Evolutionary conservation across 1,140 invertebrate genomes (phyloP).

Genomic region (Dinoponera quadriceps): DNA sequence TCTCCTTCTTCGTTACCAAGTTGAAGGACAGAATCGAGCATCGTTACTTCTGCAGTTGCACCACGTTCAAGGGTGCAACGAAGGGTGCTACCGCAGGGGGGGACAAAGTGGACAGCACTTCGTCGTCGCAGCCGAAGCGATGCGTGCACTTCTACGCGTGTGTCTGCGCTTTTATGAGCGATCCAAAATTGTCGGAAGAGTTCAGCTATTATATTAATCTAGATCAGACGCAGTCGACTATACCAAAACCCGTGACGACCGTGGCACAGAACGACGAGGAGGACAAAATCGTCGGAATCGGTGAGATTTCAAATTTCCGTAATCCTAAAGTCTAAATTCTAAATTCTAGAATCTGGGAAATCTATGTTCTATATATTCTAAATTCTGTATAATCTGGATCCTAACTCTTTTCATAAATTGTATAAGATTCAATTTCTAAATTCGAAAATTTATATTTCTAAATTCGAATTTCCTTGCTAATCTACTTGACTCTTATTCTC

Average conservation of each 20-base stretch:
- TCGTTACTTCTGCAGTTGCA: slow-evolving; percentile 89
- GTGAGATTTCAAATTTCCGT: slow-evolving; percentile 66
- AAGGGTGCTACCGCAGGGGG: slow-evolving; percentile 70
- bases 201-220: slow-evolving; percentile 89
- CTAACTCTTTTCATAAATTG: too few relatives aligned
- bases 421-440: too few relatives aligned
- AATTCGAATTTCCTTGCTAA: too few relatives aligned
- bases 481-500: too few relatives aligned
- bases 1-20: slow-evolving; percentile 88
- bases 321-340: too few relatives aligned
- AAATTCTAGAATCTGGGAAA: too few relatives aligned
- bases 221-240: slow-evolving; percentile 80
- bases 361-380: too few relatives aligned
- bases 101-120: slow-evolving; percentile 73
- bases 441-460: too few relatives aligned
- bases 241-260: slow-evolving; percentile 75
- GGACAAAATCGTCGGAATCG: slow-evolving; percentile 82
- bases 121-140: slow-evolving; percentile 69
- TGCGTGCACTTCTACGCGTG: slow-evolving; percentile 91
- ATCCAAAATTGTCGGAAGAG: slow-evolving; percentile 89
- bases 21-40: slow-evolving; percentile 86
- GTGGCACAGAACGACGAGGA: slow-evolving; percentile 74
- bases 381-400: too few relatives aligned
- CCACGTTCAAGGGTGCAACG: slow-evolving; percentile 85
- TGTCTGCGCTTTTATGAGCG: slow-evolving; percentile 92